A percentile compares a stretch with the other conserved stretches of the same genome.
phyloP scores from a whole-genome alignment of 2,797 vertebrate genomes.

The Ptychadena robeensis region DNA sequence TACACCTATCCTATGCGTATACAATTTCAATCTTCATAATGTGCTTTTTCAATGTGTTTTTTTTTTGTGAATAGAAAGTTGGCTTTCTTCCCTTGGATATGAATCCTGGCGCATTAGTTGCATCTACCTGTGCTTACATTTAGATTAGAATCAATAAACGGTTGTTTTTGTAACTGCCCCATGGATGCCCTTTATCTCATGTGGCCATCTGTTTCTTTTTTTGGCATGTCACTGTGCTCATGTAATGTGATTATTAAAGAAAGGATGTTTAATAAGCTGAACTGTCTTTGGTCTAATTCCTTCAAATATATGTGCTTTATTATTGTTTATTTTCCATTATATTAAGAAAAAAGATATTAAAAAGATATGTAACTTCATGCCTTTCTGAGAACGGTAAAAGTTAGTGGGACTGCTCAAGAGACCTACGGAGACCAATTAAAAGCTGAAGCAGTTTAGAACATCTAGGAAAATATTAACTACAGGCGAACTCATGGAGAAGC shows the following conservation, averaged over 20 bases:
- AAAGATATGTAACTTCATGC: neutral
- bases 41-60: no score
- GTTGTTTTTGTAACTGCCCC: neutral
- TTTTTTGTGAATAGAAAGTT: no score
- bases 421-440: no score
- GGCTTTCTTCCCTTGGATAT: no score
- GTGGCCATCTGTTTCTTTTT: neutral
- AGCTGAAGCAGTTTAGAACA: neutral
- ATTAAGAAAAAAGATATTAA: neutral
- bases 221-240: neutral
- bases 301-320: neutral
- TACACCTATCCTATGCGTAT: no score
- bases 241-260: neutral
- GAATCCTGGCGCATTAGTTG: neutral
- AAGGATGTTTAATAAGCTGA: neutral
- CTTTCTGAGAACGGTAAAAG: neutral
- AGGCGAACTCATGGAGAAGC: no score
- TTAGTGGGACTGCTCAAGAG: neutral
- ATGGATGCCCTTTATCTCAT: neutral
- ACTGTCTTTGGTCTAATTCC: neutral
- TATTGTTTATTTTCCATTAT: neutral
- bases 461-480: no score
- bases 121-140: neutral
- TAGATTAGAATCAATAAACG: neutral
- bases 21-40: no score